Base-by-base conservation (phyloP, 2,113 vertebrate species). In the Mastomys coucha region DNA sequence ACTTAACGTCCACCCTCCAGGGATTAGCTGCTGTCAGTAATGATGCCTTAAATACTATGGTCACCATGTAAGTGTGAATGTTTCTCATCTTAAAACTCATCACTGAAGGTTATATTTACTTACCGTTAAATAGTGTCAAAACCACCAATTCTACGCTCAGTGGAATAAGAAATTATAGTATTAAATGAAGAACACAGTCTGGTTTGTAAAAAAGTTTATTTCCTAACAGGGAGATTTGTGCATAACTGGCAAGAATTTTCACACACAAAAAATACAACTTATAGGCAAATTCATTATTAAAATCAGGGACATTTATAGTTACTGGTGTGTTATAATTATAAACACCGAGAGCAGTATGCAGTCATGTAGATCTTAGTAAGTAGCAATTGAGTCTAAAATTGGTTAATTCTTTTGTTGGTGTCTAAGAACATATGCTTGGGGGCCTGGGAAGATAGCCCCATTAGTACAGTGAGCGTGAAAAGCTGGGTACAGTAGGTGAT, bases 91-190 rank as follows among this genome's bases (percentile, higher is more conserved):
- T 93, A 56, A 78, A 80, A 39, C 95, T 28, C 39, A 26, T 28
- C 0, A 3, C 67, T 84, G 77, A 49, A 53, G 7, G 75, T 73
- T 56, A 84, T 90, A 10, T 87, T 81, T 6, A 89, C 65, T 26
- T 39, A 65, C 20, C 19, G 26, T 33, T 90, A 42, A 73, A 36
- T 60, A 60, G 28, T 91, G 60, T 73, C 36, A 49, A 92, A 88
- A 90, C 49, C 39, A 56, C 36, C 94, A 89, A 42, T 65, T 85
- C 14, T 65, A 24, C 45, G 84, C 42, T 22, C 42, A 86, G n/a
- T 86, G 39, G 84, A 75, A 80, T 85, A 78, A 78, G 81, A 88
- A 16, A 73, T 76, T 91, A 4, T 88, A 96, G 53, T 84, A 67
- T 51, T 49, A 31, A 63, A 75, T 97, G 76, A 91, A 95, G 45